A percentile compares a stretch with the other conserved stretches of the same genome.
Conservation (phyloP, 2,113 vertebrate species). For the Coreoperca whiteheadi region DNA sequence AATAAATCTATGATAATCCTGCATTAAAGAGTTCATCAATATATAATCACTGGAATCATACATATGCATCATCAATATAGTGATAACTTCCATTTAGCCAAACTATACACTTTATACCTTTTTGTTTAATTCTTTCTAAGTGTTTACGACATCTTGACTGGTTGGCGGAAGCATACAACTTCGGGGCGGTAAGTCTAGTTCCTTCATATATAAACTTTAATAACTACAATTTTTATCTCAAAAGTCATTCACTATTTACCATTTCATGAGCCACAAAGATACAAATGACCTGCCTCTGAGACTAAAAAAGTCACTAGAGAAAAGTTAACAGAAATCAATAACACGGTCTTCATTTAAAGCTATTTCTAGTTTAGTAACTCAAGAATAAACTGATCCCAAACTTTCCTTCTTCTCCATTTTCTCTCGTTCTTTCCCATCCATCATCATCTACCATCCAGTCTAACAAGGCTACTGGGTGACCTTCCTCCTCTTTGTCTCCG, state of each 20-base stretch:
- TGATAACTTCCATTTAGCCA: too few relatives aligned
- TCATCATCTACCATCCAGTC: constrained; percentile 37
- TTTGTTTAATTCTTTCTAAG: too few relatives aligned
- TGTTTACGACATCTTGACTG: too few relatives aligned
- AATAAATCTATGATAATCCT: too few relatives aligned
- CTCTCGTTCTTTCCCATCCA: constrained; percentile 37
- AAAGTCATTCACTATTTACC: neutral
- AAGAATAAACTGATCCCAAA: constrained; percentile 1
- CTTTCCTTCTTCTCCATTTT: constrained; percentile 1
- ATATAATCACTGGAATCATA: too few relatives aligned
- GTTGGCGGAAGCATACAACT: too few relatives aligned
- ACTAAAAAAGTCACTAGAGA: neutral
- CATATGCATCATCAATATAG: too few relatives aligned
- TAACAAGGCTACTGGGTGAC: constrained; percentile 51
- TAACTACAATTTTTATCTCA: too few relatives aligned
- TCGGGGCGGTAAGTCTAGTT: too few relatives aligned
- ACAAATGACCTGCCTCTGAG: neutral
- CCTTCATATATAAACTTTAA: neutral
- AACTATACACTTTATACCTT: too few relatives aligned
- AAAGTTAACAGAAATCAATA: neutral
- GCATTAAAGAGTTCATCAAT: too few relatives aligned
- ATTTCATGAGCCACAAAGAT: constrained; percentile 4
- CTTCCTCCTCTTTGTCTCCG: constrained; percentile 34
- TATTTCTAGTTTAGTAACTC: neutral
- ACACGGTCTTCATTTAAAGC: neutral